Base-by-base conservation (phyloP, 2,113 vertebrate species). In the Naja naja region DNA sequence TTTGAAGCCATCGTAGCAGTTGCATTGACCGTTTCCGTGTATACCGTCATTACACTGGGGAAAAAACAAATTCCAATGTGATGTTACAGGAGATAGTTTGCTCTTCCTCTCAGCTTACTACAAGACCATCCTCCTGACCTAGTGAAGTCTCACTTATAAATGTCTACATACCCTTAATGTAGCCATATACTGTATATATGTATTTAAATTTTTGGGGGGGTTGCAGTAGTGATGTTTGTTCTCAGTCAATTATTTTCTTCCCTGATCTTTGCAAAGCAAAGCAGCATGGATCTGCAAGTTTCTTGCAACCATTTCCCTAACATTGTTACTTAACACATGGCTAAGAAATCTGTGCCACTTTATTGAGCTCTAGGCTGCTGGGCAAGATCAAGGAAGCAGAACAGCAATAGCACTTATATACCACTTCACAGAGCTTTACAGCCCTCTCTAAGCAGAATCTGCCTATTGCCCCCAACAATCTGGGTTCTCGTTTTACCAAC, bases 11-110 rank as follows among this genome's bases (percentile, higher is more conserved):
- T 98, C 95, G 86, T 97, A 97, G 96, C 99, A 99, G 47, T 94
- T 96, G 94, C 99, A 99, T 11, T 97, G 98, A 30, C 99, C 99
- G 3, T 97, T 98, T 22, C 99, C 99, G 25, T 96, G 95, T 90
- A 99, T 97, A 55, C 99, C 99, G 55, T 99, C 99, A 0, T 96
- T 98, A 95, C 99, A 99, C 99, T 99, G 96, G 93, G 85, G 69
- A 34, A 88, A 81, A 95, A 95, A 14, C 0, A 47, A 56, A 89
- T 88, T 23, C 22, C 87, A 64, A 64, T 11, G 43, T n/a, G 27
- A 90, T 52, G 52, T 52, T 47, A 86, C 23, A 16, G n/a, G 58
- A 86, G n/a, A 58, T 23, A 53, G 90, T 43, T 49, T 87, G 25
- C 27, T 30, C 25, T 49, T 87, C 16, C 49, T 49, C 14, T 87